Conservation (phyloP, 2,113 vertebrate genomes). For the Saguinus imperator region DNA sequence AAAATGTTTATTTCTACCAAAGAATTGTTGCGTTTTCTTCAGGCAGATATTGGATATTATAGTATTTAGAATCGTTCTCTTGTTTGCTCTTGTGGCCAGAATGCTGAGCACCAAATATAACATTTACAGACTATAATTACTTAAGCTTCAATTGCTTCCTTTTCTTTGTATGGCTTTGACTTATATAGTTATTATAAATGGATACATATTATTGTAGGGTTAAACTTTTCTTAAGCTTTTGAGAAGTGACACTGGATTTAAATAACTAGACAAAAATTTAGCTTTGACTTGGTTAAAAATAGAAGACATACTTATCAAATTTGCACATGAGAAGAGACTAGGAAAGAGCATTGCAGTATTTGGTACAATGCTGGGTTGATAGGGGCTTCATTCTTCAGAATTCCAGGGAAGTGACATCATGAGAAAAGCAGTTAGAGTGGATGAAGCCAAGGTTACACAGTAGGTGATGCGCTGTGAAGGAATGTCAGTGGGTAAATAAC, state of each 20-base stretch:
- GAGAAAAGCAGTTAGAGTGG: not conserved
- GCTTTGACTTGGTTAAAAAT: not conserved
- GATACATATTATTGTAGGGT: slow-evolving; percentile 39
- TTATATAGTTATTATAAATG: slow-evolving; percentile 47
- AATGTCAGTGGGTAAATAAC: not conserved
- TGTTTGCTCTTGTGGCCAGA: slow-evolving; percentile 58
- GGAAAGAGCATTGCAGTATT: not conserved
- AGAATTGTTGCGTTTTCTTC: slow-evolving; percentile 50
- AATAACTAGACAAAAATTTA: slow-evolving; percentile 11
- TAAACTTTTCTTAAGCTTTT: not conserved
- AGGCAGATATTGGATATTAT: slow-evolving; percentile 73
- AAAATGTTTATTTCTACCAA: slow-evolving; percentile 60
- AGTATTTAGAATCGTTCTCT: slow-evolving; percentile 56
- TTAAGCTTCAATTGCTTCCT: slow-evolving; percentile 50
- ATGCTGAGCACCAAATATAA: slow-evolving; percentile 31
- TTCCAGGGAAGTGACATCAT: not conserved
- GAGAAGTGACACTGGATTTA: not conserved
- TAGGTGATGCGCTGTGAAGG: not conserved
- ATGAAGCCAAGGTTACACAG: not conserved
- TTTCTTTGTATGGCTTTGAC: slow-evolving; percentile 16
- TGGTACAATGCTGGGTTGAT: not conserved
- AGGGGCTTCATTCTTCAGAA: not conserved
- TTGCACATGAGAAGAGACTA: not conserved
- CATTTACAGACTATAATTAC: slow-evolving; percentile 64
- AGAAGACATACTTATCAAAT: not conserved